phyloP scores from a whole-genome alignment of 2,113 vertebrate genomes.

The Ginglymostoma cirratum region DNA sequence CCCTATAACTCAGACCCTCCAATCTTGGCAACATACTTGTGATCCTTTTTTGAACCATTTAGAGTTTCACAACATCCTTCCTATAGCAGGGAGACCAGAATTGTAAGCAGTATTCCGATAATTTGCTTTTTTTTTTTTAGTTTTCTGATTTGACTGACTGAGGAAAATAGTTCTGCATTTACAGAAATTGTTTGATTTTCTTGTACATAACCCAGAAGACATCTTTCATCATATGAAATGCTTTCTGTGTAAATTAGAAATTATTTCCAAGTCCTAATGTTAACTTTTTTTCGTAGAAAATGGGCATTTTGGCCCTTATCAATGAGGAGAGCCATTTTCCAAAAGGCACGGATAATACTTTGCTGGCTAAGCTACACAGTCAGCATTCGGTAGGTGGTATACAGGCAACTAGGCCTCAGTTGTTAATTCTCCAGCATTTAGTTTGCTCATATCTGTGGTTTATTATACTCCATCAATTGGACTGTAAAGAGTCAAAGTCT shows the following conservation, averaged over 20 bases:
- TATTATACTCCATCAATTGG: neutral
- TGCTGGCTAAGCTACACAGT: constrained; percentile 84
- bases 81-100: no score
- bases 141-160: neutral
- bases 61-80: no score
- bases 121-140: neutral
- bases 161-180: neutral
- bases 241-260: neutral
- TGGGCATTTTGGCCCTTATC: constrained; percentile 86
- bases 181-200: neutral
- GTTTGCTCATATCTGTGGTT: neutral
- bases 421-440: neutral
- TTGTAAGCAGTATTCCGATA: neutral
- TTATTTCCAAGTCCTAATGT: neutral
- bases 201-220: neutral
- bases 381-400: constrained; percentile 76
- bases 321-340: constrained; percentile 98
- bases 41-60: no score
- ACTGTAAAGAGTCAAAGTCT: neutral
- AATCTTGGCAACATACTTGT: no score
- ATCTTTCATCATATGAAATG: no score
- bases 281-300: constrained; percentile 67
- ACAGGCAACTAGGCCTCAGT: neutral
- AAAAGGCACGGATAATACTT: constrained; percentile 83
- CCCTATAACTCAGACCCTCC: no score